A percentile compares a stretch with the other conserved stretches of the same genome.
Conservation (phyloP, 92 coral and sea anemone species). For the Desmophyllum pertusum region DNA sequence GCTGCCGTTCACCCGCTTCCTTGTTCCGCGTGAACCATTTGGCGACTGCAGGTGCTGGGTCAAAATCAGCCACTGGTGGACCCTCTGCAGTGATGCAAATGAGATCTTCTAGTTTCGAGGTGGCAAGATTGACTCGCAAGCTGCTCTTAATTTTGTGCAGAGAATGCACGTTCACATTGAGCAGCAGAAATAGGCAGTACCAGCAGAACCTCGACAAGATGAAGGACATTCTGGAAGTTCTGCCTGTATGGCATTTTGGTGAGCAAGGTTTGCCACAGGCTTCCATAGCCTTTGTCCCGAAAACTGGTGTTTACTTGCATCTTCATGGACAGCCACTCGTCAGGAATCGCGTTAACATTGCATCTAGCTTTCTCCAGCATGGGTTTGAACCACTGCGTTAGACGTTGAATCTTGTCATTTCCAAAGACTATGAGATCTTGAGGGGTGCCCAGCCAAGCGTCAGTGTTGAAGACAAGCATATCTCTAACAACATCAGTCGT, state of each 20-base stretch:
- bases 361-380: constrained; percentile 21
- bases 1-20: constrained; percentile 53
- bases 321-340: constrained; percentile 23
- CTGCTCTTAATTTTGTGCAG: constrained; percentile 62
- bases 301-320: constrained; percentile 33
- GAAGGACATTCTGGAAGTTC: constrained; percentile 48
- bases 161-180: constrained; percentile 58
- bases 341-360: constrained; percentile 8
- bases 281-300: constrained; percentile 49
- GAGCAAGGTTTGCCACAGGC: constrained; percentile 52
- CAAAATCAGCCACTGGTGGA: constrained; percentile 57
- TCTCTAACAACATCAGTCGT: background rate
- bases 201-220: constrained; percentile 58
- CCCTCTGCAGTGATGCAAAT: constrained; percentile 63
- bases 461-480: constrained; percentile 7
- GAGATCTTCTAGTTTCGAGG: constrained; percentile 60
- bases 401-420: constrained; percentile 13
- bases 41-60: constrained; percentile 53
- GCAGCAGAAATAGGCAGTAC: constrained; percentile 63
- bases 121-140: constrained; percentile 52
- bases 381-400: background rate
- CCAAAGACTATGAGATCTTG: constrained; percentile 31
- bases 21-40: constrained; percentile 51
- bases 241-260: constrained; percentile 46
- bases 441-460: constrained; percentile 19